These are phyloP conservation scores for Ernsta delagoae DNA, from an alignment of 2,888 invertebrate genomes.

Conservation along the genomic window DNA sequence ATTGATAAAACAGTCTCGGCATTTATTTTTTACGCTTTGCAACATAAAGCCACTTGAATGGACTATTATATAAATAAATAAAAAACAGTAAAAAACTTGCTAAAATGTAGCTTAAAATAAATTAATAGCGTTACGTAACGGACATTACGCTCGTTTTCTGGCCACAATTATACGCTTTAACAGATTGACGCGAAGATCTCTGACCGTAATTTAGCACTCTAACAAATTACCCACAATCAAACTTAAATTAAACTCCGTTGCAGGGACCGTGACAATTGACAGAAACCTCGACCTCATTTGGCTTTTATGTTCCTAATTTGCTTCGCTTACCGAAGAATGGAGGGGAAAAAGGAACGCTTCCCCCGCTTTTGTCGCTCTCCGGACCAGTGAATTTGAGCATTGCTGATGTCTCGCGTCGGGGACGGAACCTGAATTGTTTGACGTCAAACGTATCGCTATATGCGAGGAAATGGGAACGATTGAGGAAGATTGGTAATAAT, in stretches of 20 bases:
- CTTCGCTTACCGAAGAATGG: slow-evolving; percentile 61
- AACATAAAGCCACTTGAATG: too few species aligned
- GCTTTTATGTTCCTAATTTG: slow-evolving; percentile 77
- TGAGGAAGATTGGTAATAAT: neutral
- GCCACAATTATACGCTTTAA: slow-evolving; percentile 1
- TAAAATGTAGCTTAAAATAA: too few species aligned
- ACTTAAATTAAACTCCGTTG: slow-evolving; percentile 43
- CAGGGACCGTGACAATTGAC: slow-evolving; percentile 58
- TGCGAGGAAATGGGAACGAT: neutral
- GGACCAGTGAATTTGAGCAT: slow-evolving; percentile 59
- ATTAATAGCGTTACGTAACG: neutral
- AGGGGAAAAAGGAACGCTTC: slow-evolving; percentile 58
- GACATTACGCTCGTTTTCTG: neutral
- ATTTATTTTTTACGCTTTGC: too few species aligned
- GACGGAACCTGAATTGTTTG: slow-evolving; percentile 5
- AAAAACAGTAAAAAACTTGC: too few species aligned
- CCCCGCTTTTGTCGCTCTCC: slow-evolving; percentile 62
- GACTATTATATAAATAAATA: too few species aligned
- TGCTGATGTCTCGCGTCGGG: slow-evolving; percentile 44
- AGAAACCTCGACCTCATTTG: slow-evolving; percentile 70
- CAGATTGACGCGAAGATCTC: slow-evolving; percentile 25
- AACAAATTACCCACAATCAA: slow-evolving; percentile 42
- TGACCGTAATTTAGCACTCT: slow-evolving; percentile 30
- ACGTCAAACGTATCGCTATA: neutral
- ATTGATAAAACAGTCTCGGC: too few species aligned